Evolutionary conservation across 1,140 invertebrate genomes (phyloP), one percentile per base, ranked within the genome.

Genomic region (Drosophila nigromelanica): DNA sequence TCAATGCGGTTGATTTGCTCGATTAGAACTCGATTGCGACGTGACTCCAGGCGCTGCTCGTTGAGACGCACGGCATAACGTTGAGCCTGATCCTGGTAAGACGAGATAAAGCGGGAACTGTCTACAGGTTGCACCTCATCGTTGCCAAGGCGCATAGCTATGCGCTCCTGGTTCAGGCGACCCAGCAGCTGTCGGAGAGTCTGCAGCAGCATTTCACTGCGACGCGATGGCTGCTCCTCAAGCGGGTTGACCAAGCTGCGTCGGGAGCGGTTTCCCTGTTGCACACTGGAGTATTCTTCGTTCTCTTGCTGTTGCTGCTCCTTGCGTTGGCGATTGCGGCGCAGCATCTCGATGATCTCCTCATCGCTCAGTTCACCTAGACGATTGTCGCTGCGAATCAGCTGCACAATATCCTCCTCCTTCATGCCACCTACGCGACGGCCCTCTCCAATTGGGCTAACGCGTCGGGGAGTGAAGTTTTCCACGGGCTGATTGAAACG

Each of bases 161-260:
- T 75, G 47, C 52, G 67, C 40, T 89, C 83, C 54, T 85, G 83
- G 61, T 89, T 89, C 5, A 89, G 45, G n/a, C 85, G 83, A 0
- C 85, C 83, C 56, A 89, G 39, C 56, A 89, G 51, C 40, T 89
- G 83, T 18, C 80, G 85, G 0, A 89, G 51, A 37, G 52, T 89
- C 5, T 89, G 85, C 52, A 83, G 10, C 0, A 85, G n/a, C 5
- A 83, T 56, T 51, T 89, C 83, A 30, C 72, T 56, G 18, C 66
- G 80, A 0, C 85, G 83, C 6, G 24, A 33, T 10, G 18, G 18
- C 8, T 52, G 47, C n/a, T 69, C 39, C 5, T 47, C 30, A 8
- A 35, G 10, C n/a, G 4, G 10, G 40, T 7, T 73, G 18, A 45
- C 18, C 39, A 86, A 43, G 21, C 81, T 81, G 52, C 81, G 81